Evolutionary conservation across 2,113 vertebrate genomes (phyloP).

Genomic region (Leucoraja erinaceus): DNA sequence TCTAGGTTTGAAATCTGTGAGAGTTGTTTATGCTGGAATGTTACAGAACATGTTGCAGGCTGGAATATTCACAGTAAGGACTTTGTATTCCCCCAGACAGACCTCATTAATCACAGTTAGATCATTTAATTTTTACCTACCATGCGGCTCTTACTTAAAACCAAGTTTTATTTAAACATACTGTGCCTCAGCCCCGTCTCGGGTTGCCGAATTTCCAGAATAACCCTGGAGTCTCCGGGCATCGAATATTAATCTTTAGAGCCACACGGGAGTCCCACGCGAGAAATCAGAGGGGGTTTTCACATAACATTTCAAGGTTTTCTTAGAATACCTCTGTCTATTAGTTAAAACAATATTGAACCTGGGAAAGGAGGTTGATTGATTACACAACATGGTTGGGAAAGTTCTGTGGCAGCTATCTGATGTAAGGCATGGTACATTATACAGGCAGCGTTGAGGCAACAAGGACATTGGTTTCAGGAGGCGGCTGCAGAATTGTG

Average conservation of each 20-base stretch:
- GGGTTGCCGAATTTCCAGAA: neutral
- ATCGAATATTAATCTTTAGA: neutral
- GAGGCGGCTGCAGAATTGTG: no score
- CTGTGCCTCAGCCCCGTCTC: neutral
- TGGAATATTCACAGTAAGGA: neutral
- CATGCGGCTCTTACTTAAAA: neutral
- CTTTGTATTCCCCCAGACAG: neutral
- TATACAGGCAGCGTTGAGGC: no score
- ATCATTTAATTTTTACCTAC: conserved; percentile 5
- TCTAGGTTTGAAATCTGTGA: neutral
- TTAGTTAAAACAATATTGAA: no score
- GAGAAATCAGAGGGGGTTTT: no score
- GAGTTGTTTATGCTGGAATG: neutral
- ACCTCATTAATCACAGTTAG: conserved; percentile 13
- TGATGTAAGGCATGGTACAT: no score
- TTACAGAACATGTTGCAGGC: neutral
- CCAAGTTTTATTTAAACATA: neutral
- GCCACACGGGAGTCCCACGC: no score
- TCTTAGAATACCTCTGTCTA: no score
- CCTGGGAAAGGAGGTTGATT: no score
- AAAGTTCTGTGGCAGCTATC: no score
- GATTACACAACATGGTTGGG: no score
- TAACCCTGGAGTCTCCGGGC: neutral
- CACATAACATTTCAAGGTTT: no score
- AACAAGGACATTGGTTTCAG: no score